A percentile compares a stretch with the other conserved stretches of the same genome.
phyloP scores from a whole-genome alignment of 2,888 invertebrate genomes.

The Parelbella ahira region DNA sequence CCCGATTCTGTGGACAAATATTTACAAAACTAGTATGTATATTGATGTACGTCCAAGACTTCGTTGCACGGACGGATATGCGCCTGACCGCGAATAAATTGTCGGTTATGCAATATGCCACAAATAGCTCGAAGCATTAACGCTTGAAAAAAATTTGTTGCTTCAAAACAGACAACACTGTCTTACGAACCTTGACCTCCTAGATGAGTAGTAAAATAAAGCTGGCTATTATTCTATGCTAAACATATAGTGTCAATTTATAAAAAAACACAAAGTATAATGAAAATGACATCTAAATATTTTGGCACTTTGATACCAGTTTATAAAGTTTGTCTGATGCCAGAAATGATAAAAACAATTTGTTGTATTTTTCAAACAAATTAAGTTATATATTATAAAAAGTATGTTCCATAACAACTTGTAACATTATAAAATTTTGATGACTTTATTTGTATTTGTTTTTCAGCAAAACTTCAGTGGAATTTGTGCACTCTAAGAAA shows the following conservation, averaged over 20 bases:
- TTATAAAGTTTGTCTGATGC: no score
- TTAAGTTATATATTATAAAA: no score
- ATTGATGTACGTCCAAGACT: slow-evolving; percentile 21
- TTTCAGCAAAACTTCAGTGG: slow-evolving; percentile 89
- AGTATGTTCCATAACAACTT: no score
- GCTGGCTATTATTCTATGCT: no score
- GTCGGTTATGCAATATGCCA: slow-evolving; percentile 64
- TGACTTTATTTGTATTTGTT: no score
- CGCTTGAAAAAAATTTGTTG: slow-evolving; percentile 8
- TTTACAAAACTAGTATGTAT: slow-evolving; percentile 92
- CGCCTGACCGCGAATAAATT: slow-evolving; percentile 32
- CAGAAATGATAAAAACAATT: no score
- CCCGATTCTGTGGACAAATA: slow-evolving; percentile 94
- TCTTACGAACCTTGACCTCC: slow-evolving; percentile 43
- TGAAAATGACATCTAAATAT: no score
- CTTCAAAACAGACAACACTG: slow-evolving; percentile 27
- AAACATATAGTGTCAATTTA: no score
- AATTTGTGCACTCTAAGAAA: slow-evolving; percentile 87
- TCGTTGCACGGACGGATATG: slow-evolving; percentile 20
- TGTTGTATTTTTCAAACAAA: no score
- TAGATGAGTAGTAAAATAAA: slow-evolving; percentile 5
- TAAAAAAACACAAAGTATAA: no score
- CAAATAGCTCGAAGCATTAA: slow-evolving; percentile 48
- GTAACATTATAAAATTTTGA: no score
- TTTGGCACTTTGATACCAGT: no score